Percentiles rank a stretch among this genome's conserved stretches.
Conservation (phyloP, 2,113 vertebrate species). For the Festucalex cinctus region DNA sequence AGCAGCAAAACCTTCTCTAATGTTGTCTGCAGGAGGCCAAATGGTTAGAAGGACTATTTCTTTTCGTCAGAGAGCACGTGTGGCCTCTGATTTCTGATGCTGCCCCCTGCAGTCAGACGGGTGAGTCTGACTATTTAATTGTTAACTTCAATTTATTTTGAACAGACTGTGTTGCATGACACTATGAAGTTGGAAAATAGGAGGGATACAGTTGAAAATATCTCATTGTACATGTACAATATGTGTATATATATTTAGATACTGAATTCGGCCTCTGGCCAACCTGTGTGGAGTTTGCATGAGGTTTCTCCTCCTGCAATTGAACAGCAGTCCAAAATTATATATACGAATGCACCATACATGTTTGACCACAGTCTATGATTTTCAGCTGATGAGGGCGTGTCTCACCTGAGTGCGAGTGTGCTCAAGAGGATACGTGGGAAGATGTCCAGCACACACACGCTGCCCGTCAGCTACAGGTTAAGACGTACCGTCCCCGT, state of each 20-base stretch:
- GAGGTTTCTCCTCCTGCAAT: too few relatives aligned
- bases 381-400: slow-evolving; percentile 14
- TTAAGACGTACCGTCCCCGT: slow-evolving; percentile 2
- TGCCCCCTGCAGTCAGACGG: slow-evolving; percentile 20
- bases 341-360: too few relatives aligned
- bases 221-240: too few relatives aligned
- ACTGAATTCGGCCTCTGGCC: too few relatives aligned
- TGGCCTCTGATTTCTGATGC: slow-evolving; percentile 15
- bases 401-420: slow-evolving; percentile 20
- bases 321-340: too few relatives aligned
- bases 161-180: too few relatives aligned
- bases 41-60: slow-evolving; percentile 57
- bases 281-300: too few relatives aligned
- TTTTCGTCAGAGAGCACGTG: slow-evolving; percentile 41
- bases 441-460: slow-evolving; percentile 8
- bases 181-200: too few relatives aligned
- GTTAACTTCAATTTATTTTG: too few relatives aligned
- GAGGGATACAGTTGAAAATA: too few relatives aligned
- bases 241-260: too few relatives aligned
- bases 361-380: neutral
- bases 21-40: slow-evolving; percentile 40
- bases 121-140: slow-evolving; percentile 18
- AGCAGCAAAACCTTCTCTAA: neutral
- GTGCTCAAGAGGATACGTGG: slow-evolving; percentile 37
- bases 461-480: slow-evolving; percentile 65